A percentile compares a stretch with the other conserved stretches of the same genome.
These are phyloP conservation scores for Ctenomys sociabilis DNA, from an alignment of 2,113 vertebrate genomes.

Conservation along the genomic window DNA sequence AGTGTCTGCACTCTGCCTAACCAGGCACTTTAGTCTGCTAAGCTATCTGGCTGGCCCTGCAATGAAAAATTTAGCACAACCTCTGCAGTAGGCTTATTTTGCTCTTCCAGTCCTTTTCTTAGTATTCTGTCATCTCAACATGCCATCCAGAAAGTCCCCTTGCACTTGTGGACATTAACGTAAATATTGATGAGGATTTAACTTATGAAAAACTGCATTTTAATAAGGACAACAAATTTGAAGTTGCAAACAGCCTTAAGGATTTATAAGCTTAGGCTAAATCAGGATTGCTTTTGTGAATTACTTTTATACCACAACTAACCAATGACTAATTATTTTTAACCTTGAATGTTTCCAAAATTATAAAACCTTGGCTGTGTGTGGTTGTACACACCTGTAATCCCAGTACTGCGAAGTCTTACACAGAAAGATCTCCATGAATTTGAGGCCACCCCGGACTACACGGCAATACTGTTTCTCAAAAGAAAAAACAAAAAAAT, in stretches of 20 bases:
- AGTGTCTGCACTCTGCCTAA: too few relatives aligned
- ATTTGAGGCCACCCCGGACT: neutral
- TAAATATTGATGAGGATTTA: neutral
- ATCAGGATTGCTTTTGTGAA: neutral
- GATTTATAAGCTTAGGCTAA: neutral
- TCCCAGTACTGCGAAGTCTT: neutral
- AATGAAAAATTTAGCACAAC: neutral
- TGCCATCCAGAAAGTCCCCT: neutral
- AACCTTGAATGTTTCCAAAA: conserved; percentile 8
- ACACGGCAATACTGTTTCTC: neutral
- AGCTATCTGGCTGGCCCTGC: neutral
- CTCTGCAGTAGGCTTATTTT: neutral
- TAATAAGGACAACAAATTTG: neutral
- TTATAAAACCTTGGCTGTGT: neutral
- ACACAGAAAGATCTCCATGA: neutral
- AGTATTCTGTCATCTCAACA: neutral
- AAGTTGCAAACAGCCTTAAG: neutral
- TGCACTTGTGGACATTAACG: neutral
- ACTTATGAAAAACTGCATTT: neutral
- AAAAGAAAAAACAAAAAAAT: neutral
- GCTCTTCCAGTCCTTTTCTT: neutral
- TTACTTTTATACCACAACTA: neutral
- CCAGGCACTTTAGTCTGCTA: too few relatives aligned
- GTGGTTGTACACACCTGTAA: neutral
- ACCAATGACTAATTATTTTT: conserved; percentile 25